A percentile compares a stretch with the other conserved stretches of the same genome.
These are phyloP conservation scores for Drosophila formosana DNA, from an alignment of 2,888 invertebrate species.

Conservation along the genomic window DNA sequence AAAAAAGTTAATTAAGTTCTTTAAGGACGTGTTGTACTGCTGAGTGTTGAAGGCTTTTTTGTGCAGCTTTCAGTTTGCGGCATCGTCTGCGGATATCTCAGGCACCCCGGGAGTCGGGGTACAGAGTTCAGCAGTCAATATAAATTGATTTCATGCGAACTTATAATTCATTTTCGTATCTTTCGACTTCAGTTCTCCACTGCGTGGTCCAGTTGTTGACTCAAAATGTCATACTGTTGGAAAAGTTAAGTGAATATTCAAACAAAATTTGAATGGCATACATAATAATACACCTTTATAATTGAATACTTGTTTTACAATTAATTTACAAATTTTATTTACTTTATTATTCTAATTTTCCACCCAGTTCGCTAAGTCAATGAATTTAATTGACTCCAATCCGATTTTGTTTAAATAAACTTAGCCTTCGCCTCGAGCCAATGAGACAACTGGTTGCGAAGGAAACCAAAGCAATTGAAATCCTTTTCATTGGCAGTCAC, in stretches of 20 bases:
- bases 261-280: neutral
- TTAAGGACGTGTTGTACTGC: conserved; percentile 64
- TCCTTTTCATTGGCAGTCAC: conserved; percentile 32
- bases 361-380: conserved; percentile 15
- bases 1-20: conserved; percentile 78
- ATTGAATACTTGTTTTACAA: conserved; percentile 3
- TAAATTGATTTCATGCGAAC: conserved; percentile 70
- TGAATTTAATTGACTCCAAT: conserved; percentile 44
- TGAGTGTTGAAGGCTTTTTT: conserved; percentile 31
- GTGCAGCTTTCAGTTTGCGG: neutral
- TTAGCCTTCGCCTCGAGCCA: conserved; percentile 2
- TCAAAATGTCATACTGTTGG: neutral
- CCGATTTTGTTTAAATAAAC: conserved; percentile 41
- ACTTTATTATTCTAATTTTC: conserved; percentile 28
- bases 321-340: neutral
- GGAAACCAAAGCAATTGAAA: conserved; percentile 28
- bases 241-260: neutral
- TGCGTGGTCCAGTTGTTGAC: neutral
- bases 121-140: conserved; percentile 24
- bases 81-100: conserved; percentile 52
- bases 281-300: conserved; percentile 7
- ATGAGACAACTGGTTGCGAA: neutral
- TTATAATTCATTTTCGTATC: conserved; percentile 55
- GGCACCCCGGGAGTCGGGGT: neutral
- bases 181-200: conserved; percentile 34